phyloP scores from a whole-genome alignment of 2,113 vertebrate species.

The Cyanoderma ruficeps region DNA sequence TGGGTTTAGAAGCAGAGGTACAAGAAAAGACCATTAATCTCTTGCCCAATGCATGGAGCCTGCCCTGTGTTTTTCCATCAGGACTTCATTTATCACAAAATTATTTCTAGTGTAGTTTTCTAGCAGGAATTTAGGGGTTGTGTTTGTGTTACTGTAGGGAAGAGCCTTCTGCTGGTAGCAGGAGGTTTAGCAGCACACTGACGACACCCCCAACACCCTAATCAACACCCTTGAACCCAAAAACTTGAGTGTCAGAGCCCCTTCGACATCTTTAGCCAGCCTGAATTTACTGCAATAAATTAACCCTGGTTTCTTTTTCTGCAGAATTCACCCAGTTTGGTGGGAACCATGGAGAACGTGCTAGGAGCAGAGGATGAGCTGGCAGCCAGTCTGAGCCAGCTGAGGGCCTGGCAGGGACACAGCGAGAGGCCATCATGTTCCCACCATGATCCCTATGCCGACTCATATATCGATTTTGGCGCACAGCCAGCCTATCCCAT shows the following conservation, averaged over 20 bases:
- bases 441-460: conserved; percentile 3
- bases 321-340: conserved; percentile 9
- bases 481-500: background rate
- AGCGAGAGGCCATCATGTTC: background rate
- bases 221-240: background rate
- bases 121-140: background rate
- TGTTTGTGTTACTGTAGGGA: background rate
- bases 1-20: background rate
- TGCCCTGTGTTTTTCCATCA: background rate
- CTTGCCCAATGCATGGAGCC: background rate
- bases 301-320: conserved; percentile 12
- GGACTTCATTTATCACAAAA: background rate
- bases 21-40: background rate
- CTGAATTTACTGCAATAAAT: background rate
- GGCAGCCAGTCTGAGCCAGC: background rate
- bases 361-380: conserved; percentile 3
- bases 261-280: background rate
- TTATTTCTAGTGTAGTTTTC: background rate
- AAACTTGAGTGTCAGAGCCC: background rate
- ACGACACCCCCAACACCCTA: background rate
- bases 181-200: background rate
- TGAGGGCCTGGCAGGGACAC: background rate
- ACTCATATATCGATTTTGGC: background rate
- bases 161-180: background rate
- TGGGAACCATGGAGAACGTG: conserved; percentile 26